These are phyloP conservation scores for Cromileptes altivelis DNA, from an alignment of 2,113 vertebrate species.

Conservation along the genomic window DNA sequence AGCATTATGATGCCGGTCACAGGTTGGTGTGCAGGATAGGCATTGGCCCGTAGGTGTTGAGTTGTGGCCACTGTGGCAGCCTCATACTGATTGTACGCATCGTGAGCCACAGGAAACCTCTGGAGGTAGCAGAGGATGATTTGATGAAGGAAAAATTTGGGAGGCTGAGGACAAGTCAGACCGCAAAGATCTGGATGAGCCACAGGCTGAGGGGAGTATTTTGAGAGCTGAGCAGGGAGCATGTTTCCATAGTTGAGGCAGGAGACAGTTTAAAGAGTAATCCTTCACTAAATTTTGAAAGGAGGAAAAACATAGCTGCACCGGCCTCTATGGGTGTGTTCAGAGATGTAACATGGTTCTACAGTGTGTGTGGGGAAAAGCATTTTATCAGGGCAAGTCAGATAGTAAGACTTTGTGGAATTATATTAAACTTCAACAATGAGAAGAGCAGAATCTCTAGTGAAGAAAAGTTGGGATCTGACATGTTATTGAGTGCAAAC, in stretches of 20 bases:
- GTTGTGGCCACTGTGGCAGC: background rate
- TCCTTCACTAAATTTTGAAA: background rate
- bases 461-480: background rate
- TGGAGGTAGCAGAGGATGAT: background rate
- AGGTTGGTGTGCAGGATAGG: background rate
- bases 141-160: background rate
- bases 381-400: background rate
- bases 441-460: background rate
- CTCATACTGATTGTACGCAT: background rate
- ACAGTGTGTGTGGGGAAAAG: too few species aligned
- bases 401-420: background rate
- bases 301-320: background rate
- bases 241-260: background rate
- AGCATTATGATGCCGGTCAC: slow-evolving; percentile 12
- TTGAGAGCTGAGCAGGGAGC: background rate
- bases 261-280: background rate
- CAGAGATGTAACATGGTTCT: background rate
- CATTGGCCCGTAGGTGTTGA: background rate
- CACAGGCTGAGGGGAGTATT: background rate
- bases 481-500: background rate
- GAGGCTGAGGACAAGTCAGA: background rate
- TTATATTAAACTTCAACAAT: background rate
- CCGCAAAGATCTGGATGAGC: background rate
- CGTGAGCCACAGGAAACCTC: background rate
- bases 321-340: background rate